These are phyloP conservation scores for Piezodorus guildinii DNA, from an alignment of 1,140 invertebrate species.

Conservation along the genomic window DNA sequence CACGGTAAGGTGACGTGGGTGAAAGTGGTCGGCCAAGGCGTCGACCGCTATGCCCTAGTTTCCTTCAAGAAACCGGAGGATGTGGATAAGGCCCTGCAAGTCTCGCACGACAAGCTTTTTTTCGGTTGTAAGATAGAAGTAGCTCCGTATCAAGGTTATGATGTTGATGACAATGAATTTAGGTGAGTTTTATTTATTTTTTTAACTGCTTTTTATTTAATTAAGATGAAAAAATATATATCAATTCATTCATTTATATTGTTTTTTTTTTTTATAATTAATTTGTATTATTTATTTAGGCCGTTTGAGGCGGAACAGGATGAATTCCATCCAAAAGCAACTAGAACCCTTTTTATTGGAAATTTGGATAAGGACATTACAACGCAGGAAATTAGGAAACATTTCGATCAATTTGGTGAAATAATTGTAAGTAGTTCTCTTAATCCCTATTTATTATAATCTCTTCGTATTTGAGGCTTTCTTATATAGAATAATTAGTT, in stretches of 20 bases:
- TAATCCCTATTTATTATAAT: no score
- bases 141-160: slow-evolving; percentile 73
- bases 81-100: slow-evolving; percentile 87
- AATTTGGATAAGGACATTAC: slow-evolving; percentile 93
- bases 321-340: slow-evolving; percentile 89
- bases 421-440: slow-evolving; percentile 65
- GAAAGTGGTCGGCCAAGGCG: slow-evolving; percentile 70
- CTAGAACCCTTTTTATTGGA: slow-evolving; percentile 74
- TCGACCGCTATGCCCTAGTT: slow-evolving; percentile 73
- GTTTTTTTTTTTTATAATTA: not conserved
- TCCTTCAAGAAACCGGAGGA: slow-evolving; percentile 96
- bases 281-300: slow-evolving; percentile 33
- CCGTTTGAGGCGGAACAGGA: slow-evolving; percentile 90
- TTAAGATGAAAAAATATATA: not conserved
- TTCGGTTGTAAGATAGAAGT: slow-evolving; percentile 93
- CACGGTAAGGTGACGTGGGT: slow-evolving; percentile 95
- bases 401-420: slow-evolving; percentile 88
- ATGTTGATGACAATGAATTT: slow-evolving; percentile 78
- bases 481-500: no score
- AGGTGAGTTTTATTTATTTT: slow-evolving; percentile 30
- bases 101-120: slow-evolving; percentile 90
- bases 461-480: no score
- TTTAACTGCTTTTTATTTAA: not conserved
- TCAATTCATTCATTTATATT: not conserved
- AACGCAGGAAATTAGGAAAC: slow-evolving; percentile 70